Conservation (phyloP, 2,888 invertebrate genomes). For the Allophyes oxyacanthae region DNA sequence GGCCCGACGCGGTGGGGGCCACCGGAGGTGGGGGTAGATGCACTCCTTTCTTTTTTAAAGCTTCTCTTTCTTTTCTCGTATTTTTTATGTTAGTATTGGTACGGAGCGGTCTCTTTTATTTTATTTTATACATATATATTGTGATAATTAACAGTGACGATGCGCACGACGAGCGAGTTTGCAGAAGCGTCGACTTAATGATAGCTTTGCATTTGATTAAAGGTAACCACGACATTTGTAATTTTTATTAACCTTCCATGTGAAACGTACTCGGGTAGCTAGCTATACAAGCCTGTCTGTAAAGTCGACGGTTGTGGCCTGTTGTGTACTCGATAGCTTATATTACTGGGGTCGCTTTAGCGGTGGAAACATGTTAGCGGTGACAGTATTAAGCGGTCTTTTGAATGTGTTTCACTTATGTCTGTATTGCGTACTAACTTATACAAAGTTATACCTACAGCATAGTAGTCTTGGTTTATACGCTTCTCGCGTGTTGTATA, state of each 20-base stretch:
- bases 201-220: conserved; percentile 88
- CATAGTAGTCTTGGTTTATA: conserved; percentile 18
- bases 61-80: conserved; percentile 89
- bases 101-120: conserved; percentile 88
- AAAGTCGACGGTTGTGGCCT: conserved; percentile 62
- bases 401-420: conserved; percentile 66
- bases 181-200: conserved; percentile 84
- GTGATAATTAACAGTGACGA: conserved; percentile 88
- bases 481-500: conserved; percentile 1
- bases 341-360: conserved; percentile 69
- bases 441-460: conserved; percentile 24
- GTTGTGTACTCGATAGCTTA: conserved; percentile 69
- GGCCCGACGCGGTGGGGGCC: conserved; percentile 83
- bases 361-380: conserved; percentile 71
- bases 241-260: conserved; percentile 76
- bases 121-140: conserved; percentile 85
- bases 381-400: conserved; percentile 74
- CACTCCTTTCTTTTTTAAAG: conserved; percentile 89
- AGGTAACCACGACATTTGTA: conserved; percentile 83
- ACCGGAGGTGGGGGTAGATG: conserved; percentile 86
- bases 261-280: conserved; percentile 58
- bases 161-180: conserved; percentile 84
- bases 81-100: conserved; percentile 87
- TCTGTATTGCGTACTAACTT: conserved; percentile 37
- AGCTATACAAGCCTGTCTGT: conserved; percentile 58